These are phyloP conservation scores for Papilio polyxenes DNA, from an alignment of 1,140 invertebrate species.

Conservation along the genomic window DNA sequence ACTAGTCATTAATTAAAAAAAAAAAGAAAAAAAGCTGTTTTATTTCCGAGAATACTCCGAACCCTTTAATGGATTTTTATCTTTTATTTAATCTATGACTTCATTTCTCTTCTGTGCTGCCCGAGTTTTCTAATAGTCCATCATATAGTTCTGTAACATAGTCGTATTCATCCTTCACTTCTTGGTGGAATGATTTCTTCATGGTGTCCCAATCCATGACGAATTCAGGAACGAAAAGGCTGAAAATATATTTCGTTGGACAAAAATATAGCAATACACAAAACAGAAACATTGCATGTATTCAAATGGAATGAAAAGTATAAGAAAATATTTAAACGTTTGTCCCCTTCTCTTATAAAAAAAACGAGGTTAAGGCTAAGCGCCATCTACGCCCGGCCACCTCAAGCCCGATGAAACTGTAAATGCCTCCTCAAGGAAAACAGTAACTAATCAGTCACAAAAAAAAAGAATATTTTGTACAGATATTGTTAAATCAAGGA, in stretches of 20 bases:
- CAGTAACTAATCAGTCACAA: no score
- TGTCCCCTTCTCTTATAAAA: no score
- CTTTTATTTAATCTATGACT: not conserved
- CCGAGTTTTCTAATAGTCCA: constrained; percentile 19
- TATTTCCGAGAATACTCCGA: not conserved
- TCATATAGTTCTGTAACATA: constrained; percentile 50
- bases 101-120: constrained; percentile 42
- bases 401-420: no score
- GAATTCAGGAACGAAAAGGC: constrained; percentile 49
- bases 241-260: not conserved
- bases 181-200: constrained; percentile 51
- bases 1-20: constrained; percentile 2
- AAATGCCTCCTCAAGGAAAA: no score
- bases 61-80: not conserved
- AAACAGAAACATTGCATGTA: not conserved
- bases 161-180: constrained; percentile 44
- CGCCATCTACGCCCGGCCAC: no score
- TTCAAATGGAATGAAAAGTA: not conserved
- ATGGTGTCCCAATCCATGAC: constrained; percentile 48
- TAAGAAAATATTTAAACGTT: no score
- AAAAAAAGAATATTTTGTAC: no score
- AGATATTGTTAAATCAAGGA: no score
- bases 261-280: constrained; percentile 38
- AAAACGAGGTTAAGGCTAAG: no score
- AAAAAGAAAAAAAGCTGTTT: not conserved